Evolutionary conservation across 1,140 invertebrate genomes (phyloP).

Genomic region (Oryzaephilus surinamensis): DNA sequence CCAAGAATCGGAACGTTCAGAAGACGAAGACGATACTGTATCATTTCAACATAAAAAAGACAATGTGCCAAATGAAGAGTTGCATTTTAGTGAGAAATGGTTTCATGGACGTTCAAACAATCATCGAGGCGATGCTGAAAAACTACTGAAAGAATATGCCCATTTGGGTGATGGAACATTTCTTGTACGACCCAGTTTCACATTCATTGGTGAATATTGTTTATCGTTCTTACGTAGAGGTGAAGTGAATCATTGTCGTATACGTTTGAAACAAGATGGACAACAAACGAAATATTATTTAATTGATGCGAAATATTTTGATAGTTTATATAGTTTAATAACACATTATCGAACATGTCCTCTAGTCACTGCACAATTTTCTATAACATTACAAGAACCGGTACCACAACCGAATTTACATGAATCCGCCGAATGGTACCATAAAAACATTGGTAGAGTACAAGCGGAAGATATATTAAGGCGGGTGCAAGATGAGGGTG

Average conservation of each 20-base stretch:
- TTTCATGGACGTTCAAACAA: constrained; percentile 82
- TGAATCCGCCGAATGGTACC: constrained; percentile 91
- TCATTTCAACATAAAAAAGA: constrained; percentile 26
- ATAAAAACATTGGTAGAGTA: constrained; percentile 63
- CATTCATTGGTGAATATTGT: constrained; percentile 93
- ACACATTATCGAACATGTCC: constrained; percentile 82
- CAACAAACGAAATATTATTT: constrained; percentile 86
- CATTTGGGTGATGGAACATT: constrained; percentile 91
- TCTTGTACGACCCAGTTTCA: constrained; percentile 87
- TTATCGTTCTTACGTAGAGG: constrained; percentile 88
- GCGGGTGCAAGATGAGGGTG: constrained; percentile 73
- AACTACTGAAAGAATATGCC: constrained; percentile 62
- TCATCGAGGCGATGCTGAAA: constrained; percentile 59
- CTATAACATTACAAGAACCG: constrained; percentile 77
- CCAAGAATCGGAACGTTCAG: constrained; percentile 40
- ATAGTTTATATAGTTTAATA: constrained; percentile 87
- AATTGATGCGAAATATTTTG: constrained; percentile 81
- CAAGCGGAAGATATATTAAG: constrained; percentile 81
- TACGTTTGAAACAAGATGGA: constrained; percentile 79
- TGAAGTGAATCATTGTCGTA: constrained; percentile 86
- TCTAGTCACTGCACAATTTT: constrained; percentile 78
- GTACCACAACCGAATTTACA: constrained; percentile 93
- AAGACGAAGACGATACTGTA: constrained; percentile 39
- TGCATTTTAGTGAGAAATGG: constrained; percentile 94
- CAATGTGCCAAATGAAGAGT: constrained; percentile 61